phyloP scores from a whole-genome alignment of 2,888 invertebrate genomes.

The Tanypteryx hageni region DNA sequence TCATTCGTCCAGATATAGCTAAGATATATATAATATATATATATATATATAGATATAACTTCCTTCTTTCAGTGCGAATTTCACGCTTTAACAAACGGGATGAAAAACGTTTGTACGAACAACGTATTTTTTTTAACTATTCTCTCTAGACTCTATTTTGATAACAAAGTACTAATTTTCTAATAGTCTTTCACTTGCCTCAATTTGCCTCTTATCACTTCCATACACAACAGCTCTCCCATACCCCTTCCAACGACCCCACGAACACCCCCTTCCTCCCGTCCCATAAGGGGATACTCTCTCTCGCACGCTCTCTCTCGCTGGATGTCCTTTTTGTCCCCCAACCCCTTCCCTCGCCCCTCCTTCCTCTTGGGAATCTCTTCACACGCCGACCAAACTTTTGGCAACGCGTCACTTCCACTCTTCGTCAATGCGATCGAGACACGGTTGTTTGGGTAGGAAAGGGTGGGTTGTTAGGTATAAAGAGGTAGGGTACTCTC shows the following conservation, averaged over 20 bases:
- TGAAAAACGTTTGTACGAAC: no score
- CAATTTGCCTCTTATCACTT: no score
- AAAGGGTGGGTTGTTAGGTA: not conserved
- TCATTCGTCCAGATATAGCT: no score
- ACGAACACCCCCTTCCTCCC: not conserved
- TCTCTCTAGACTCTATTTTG: no score
- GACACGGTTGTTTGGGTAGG: constrained; percentile 33
- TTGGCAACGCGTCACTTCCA: constrained; percentile 57
- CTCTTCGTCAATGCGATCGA: constrained; percentile 43
- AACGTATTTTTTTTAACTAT: no score
- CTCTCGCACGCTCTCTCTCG: not conserved
- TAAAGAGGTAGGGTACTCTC: not conserved
- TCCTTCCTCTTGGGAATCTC: not conserved
- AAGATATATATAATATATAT: no score
- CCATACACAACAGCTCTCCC: no score
- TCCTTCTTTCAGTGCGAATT: no score
- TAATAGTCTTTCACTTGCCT: no score
- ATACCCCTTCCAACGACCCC: not conserved
- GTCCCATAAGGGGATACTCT: not conserved
- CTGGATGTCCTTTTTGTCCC: not conserved
- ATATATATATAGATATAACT: no score
- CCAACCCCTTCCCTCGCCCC: not conserved
- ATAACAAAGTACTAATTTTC: no score
- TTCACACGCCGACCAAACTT: constrained; percentile 49
- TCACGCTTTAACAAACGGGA: no score